A percentile compares a stretch with the other conserved stretches of the same genome.
These are phyloP conservation scores for Macropodus opercularis DNA, from an alignment of 2,797 vertebrate genomes.

Conservation along the genomic window DNA sequence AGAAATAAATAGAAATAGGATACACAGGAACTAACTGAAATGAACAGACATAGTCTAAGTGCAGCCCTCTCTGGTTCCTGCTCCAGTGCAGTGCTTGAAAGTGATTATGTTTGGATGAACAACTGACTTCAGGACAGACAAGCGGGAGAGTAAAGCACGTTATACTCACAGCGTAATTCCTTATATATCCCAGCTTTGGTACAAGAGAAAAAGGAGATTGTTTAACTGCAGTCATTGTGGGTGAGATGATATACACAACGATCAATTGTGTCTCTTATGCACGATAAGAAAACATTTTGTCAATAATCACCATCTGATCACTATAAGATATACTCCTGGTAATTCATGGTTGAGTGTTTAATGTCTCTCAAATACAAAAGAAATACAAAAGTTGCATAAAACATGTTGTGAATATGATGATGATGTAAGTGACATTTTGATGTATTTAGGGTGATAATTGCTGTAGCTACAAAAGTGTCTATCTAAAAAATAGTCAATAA, in stretches of 20 bases:
- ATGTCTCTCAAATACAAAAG: too few relatives aligned
- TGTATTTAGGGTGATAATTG: slow-evolving; percentile 15
- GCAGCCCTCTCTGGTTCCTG: slow-evolving; percentile 53
- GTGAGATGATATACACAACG: slow-evolving; percentile 44
- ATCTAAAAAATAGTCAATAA: too few relatives aligned
- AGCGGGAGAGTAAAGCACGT: slow-evolving; percentile 77
- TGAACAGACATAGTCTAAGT: slow-evolving; percentile 65
- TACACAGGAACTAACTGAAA: slow-evolving; percentile 53
- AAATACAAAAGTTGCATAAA: neutral
- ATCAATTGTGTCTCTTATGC: slow-evolving; percentile 45
- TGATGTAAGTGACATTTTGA: slow-evolving; percentile 21
- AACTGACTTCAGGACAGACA: slow-evolving; percentile 81
- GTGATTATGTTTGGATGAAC: slow-evolving; percentile 79
- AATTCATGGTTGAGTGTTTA: neutral
- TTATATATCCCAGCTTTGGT: slow-evolving; percentile 86
- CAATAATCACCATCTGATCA: slow-evolving; percentile 18
- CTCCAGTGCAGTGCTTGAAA: slow-evolving; percentile 68
- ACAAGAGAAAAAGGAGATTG: slow-evolving; percentile 82
- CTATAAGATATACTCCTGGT: slow-evolving; percentile 21
- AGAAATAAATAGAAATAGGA: slow-evolving; percentile 54
- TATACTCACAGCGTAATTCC: slow-evolving; percentile 86
- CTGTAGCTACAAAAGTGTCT: slow-evolving; percentile 2
- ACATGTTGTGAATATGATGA: too few relatives aligned
- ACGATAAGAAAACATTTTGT: slow-evolving; percentile 21
- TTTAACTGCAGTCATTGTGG: slow-evolving; percentile 73